Conservation (phyloP, 2,888 invertebrate genomes). For the Drosophila emarginata region DNA sequence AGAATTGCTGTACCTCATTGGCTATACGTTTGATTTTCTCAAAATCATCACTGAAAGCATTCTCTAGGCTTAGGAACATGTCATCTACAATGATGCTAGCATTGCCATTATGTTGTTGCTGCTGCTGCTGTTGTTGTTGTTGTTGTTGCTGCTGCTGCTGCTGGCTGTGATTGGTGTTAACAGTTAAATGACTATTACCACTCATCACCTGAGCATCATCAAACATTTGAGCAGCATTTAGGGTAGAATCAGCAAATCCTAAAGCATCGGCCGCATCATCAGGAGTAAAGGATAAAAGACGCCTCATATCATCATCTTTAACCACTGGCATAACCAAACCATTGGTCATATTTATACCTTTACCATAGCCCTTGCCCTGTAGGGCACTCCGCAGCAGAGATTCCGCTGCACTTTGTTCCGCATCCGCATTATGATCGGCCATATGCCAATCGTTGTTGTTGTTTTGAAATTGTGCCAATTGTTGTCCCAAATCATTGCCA, state of each 20-base stretch:
- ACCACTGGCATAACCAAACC: constrained; percentile 82
- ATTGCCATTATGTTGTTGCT: constrained; percentile 54
- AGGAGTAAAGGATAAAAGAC: constrained; percentile 83
- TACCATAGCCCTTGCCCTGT: constrained; percentile 88
- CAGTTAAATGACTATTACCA: constrained; percentile 40
- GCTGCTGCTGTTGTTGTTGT: constrained; percentile 16
- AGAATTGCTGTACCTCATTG: constrained; percentile 90
- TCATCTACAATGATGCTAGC: constrained; percentile 82
- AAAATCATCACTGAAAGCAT: constrained; percentile 88
- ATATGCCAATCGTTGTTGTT: constrained; percentile 93
- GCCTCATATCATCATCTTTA: constrained; percentile 85
- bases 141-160: constrained; percentile 37
- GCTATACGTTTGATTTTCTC: constrained; percentile 93
- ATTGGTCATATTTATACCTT: constrained; percentile 81
- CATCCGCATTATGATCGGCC: constrained; percentile 88
- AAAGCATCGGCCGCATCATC: constrained; percentile 82
- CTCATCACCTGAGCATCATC: constrained; percentile 78
- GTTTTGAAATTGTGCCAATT: constrained; percentile 85
- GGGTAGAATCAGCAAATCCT: constrained; percentile 81
- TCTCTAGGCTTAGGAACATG: constrained; percentile 83
- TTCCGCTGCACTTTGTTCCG: constrained; percentile 85
- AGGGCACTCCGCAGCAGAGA: constrained; percentile 91
- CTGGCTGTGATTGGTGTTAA: constrained; percentile 7
- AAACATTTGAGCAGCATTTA: constrained; percentile 81
- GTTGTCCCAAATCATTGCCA: constrained; percentile 79